Conservation (phyloP, 1,140 invertebrate species). For the Homalodisca vitripennis region DNA sequence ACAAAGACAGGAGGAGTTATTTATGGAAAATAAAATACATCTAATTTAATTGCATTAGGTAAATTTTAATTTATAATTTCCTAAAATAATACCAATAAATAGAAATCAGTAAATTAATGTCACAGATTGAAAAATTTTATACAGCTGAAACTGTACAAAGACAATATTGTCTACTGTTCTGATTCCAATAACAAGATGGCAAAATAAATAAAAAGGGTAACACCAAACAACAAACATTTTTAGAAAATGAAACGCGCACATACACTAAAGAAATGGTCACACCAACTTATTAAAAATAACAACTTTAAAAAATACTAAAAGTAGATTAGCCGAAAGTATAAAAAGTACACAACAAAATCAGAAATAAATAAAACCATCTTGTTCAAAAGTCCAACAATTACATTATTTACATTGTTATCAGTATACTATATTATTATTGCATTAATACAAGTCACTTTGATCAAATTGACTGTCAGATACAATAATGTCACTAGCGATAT, state of each 20-base stretch:
- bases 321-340: neutral
- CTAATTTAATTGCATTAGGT: neutral
- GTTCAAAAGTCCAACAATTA: neutral
- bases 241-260: neutral
- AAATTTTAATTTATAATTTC: conserved; percentile 14
- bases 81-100: conserved; percentile 5
- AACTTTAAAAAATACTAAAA: neutral
- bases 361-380: neutral
- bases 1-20: too few relatives aligned
- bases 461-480: conserved; percentile 14
- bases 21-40: neutral
- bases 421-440: conserved; percentile 18
- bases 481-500: neutral
- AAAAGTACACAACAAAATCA: neutral
- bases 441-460: conserved; percentile 8
- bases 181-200: neutral
- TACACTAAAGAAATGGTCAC: conserved; percentile 10
- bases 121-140: conserved; percentile 8
- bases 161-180: conserved; percentile 11
- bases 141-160: conserved; percentile 4
- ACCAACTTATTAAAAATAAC: neutral
- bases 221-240: conserved; percentile 12
- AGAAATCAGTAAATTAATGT: conserved; percentile 11
- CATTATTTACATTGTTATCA: conserved; percentile 19
- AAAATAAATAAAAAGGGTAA: conserved; percentile 15